Evolutionary conservation across 2,888 invertebrate species (phyloP), one percentile per base, ranked within the genome.

Genomic region (Eristalis intricaria): DNA sequence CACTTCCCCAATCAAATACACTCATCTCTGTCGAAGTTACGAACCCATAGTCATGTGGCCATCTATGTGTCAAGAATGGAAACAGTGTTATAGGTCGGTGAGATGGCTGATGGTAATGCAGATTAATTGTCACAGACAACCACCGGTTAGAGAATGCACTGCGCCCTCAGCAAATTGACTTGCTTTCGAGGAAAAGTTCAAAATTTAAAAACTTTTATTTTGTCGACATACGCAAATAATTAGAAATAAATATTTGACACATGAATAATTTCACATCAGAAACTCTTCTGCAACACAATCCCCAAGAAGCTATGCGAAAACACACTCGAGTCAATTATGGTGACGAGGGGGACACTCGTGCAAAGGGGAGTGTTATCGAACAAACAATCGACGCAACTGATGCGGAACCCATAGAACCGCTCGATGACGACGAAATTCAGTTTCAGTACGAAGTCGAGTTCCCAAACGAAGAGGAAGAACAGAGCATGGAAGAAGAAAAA

Each of bases 401-500:
- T n/a, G 43, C 29, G 11, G 83, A 78, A 78, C 60, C 13, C 23
- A n/a, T 7, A n/a, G 2, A n/a, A n/a, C 19, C 26, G 29, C 15
- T n/a, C 35, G 19, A 19, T 58, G 38, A 23, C 22, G 10, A 19
- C 50, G 40, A 15, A 7, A 43, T 8, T 35, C 10, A 29, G 1
- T 32, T 4, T 60, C 26, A 56, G 15, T 4, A 15, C 0, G 58
- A 64, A 19, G 10, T 4, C n/a, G 63, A 56, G 50, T 50, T 19
- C 50, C 19, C 23, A 13, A n/a, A n/a, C n/a, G n/a, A n/a, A n/a
- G 65, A 77, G n/a, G 11, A 50, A 15, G 43, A 73, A 61, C 43
- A 40, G 13, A 22, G 32, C 50, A 50, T 50, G 58, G 75, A 50
- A 64, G 11, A 10, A 3, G 35, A 22, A n/a, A 38, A 73, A 13